Evolutionary conservation across 2,113 vertebrate genomes (phyloP), one percentile per base, ranked within the genome.

Genomic region (Pteronura brasiliensis): DNA sequence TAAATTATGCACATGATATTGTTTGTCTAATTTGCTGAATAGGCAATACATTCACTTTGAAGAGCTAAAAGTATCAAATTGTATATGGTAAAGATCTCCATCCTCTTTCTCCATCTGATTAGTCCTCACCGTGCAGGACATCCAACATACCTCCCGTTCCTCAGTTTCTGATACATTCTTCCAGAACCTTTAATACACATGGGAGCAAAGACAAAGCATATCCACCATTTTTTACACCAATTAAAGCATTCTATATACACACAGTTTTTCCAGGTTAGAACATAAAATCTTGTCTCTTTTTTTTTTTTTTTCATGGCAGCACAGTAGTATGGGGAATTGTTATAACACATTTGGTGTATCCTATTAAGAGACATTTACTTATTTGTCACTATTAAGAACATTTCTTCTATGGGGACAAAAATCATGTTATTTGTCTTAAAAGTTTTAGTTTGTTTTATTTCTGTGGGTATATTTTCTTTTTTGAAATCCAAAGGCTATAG

Each of bases 121-220:
- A 8, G 4, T 5, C 36, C 17, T 39, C 57, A 14, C 39, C 0
- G 0, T 1, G 20, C 14, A 44, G 25, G 27, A 20, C 42, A 21
- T 25, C n/a, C 57, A 42, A 57, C 39, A 39, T 20, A 27, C 29
- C 17, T 31, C 21, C 44, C 20, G 6, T 10, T 31, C 49, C 34
- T 7, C 57, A 31, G 25, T 39, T 42, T 93, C 42, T 0, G 4
- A n/a, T 25, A 7, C 7, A 3, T 74, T 83, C 57, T 69, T 76
- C 67, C 57, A n/a, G 31, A 88, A 23, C 8, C 8, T 63, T 47
- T 55, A 55, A 23, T 57, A 57, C 44, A 72, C 3, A 36, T 36
- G 27, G 47, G n/a, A 88, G 34, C 77, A 69, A 88, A 95, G 27
- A 34, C 13, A 61, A 49, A 20, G 27, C n/a, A 12, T 25, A 74